Percentiles rank a stretch among this genome's conserved stretches.
phyloP scores from a whole-genome alignment of 2,113 vertebrate species.

The Cyprinodon tularosa region DNA sequence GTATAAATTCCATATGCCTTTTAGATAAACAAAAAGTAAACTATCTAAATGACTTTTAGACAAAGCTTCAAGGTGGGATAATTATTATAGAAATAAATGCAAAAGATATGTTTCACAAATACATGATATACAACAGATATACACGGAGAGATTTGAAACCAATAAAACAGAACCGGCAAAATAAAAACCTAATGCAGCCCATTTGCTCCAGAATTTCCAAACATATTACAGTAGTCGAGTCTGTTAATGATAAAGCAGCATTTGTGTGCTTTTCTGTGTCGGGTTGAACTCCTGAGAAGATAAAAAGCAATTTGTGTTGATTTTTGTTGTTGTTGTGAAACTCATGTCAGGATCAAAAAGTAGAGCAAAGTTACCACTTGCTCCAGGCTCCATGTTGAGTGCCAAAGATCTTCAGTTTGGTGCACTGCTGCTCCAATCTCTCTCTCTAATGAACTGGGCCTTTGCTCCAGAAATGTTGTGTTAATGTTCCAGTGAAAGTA shows the following conservation, averaged over 20 bases:
- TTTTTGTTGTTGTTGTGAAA: constrained; percentile 53
- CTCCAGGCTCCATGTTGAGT: constrained; percentile 35
- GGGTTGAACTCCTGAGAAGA: constrained; percentile 36
- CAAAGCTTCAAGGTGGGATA: too few species aligned
- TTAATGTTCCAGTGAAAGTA: constrained; percentile 20
- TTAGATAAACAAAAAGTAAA: not conserved
- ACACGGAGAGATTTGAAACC: not conserved
- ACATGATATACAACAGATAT: not conserved
- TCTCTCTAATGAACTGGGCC: constrained; percentile 5
- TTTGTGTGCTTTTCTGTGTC: constrained; percentile 43
- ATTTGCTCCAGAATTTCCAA: constrained; percentile 25
- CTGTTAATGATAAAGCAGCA: constrained; percentile 52
- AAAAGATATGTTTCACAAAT: not conserved
- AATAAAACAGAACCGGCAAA: constrained; percentile 17
- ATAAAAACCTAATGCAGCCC: constrained; percentile 4
- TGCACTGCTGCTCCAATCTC: constrained; percentile 9
- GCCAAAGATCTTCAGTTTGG: constrained; percentile 40
- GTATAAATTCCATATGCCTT: not conserved
- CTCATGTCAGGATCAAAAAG: constrained; percentile 57
- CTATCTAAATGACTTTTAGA: not conserved
- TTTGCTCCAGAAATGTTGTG: constrained; percentile 16
- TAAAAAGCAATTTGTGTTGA: constrained; percentile 55
- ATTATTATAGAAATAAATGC: not conserved
- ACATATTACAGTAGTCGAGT: constrained; percentile 35
- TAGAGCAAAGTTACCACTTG: constrained; percentile 26